Evolutionary conservation across 2,113 vertebrate genomes (phyloP).

Genomic region (Formicarius rufipectus): DNA sequence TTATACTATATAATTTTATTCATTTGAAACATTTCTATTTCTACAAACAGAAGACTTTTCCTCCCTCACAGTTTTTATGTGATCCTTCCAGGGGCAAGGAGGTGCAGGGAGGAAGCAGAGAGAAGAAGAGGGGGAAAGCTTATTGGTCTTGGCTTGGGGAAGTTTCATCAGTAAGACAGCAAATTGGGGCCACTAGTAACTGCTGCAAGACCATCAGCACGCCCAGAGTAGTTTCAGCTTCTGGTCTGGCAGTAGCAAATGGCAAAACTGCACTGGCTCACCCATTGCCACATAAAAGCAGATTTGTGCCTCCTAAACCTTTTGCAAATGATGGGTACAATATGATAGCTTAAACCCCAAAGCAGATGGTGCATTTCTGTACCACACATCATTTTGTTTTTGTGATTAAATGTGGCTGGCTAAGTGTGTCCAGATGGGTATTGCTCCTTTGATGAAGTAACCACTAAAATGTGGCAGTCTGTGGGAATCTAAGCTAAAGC

Average conservation of each 20-base stretch:
- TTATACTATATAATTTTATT: no score
- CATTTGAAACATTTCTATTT: no score
- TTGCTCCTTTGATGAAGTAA: conserved; percentile 14
- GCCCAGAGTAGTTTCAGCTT: background rate
- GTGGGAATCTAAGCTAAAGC: background rate
- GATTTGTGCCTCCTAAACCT: background rate
- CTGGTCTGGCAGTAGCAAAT: background rate
- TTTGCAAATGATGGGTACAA: background rate
- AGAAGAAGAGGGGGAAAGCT: background rate
- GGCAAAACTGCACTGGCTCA: background rate
- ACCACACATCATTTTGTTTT: background rate
- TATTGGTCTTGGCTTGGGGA: background rate
- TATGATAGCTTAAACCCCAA: background rate
- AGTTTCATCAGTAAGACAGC: background rate
- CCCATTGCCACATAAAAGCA: background rate
- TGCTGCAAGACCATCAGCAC: background rate
- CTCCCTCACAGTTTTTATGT: background rate
- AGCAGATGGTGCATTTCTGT: background rate
- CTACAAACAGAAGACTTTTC: background rate
- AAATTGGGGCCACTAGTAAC: background rate
- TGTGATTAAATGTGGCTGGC: background rate
- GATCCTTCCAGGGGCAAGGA: background rate
- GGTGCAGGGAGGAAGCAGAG: background rate
- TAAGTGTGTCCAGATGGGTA: background rate
- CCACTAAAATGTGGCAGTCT: background rate